Base-by-base conservation (phyloP, 2,888 invertebrate genomes). In the Thelaira solivaga region DNA sequence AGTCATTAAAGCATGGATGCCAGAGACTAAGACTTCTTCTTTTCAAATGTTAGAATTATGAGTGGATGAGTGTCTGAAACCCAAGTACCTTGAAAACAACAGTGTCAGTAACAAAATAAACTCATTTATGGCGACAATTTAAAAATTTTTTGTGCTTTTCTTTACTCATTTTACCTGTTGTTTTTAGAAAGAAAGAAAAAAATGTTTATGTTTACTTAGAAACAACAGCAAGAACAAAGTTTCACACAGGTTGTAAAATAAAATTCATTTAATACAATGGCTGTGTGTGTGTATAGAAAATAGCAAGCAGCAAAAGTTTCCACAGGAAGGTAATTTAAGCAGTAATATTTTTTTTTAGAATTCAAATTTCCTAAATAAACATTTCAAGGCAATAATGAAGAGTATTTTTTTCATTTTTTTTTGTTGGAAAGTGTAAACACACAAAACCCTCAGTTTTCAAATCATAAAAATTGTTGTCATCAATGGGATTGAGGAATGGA, bases 121-220 rank as follows among this genome's bases (percentile, higher is more conserved):
- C 31, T n/a, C 22, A 62, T 67, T 72, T 72, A 76, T 45, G 59
- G 29, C 57, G 65, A 67, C 61, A 61, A 47, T 59, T 36, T 72
- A 22, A 3, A 34, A 36, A 39, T 26, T 16, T 22, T 51, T 22
- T 26, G 3, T 41, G 36, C 13, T 20, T 8, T 22, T 13, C 16
- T 20, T 16, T 16, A 39, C 5, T 1, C n/a, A 83, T 83, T 84
- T 81, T 83, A 86, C 85, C 86, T 85, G 86, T 84, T 86, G 85
- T 84, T 81, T 82, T 82, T 86, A 85, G 86, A 86, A 84, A 83
- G 83, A n/a, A n/a, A n/a, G n/a, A n/a, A n/a, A n/a, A n/a, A n/a
- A n/a, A n/a, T n/a, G n/a, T 84, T 82, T 83, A 81, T 80, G 82
- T 83, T 83, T 69, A 5, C 20, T 26, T 39, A 26, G n/a, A n/a